phyloP scores from a whole-genome alignment of 2,888 invertebrate species.

The Caenorhabditis becei region DNA sequence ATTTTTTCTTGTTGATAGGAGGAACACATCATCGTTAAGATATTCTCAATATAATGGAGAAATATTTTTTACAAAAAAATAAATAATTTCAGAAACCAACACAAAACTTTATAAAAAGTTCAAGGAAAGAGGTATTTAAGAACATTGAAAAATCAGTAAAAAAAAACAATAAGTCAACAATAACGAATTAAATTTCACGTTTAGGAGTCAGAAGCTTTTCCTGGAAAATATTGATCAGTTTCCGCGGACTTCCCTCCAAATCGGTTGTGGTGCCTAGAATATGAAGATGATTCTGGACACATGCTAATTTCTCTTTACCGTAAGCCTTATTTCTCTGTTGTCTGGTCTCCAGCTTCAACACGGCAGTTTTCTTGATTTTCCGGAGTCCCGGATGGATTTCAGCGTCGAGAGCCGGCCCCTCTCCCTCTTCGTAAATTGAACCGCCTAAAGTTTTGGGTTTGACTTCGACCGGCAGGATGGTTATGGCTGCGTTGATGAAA shows the following conservation, averaged over 20 bases:
- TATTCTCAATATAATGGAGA: too few species aligned
- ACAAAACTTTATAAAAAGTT: too few species aligned
- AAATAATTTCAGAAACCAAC: too few species aligned
- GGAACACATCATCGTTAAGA: too few species aligned
- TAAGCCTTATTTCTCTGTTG: slow-evolving; percentile 53
- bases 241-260: slow-evolving; percentile 11
- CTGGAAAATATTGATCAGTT: slow-evolving; percentile 21
- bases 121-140: too few species aligned
- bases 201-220: background rate
- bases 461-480: slow-evolving; percentile 43
- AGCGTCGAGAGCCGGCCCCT: slow-evolving; percentile 23
- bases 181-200: background rate
- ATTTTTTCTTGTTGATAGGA: too few species aligned
- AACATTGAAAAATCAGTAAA: background rate
- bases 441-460: slow-evolving; percentile 49
- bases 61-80: too few species aligned
- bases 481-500: slow-evolving; percentile 36
- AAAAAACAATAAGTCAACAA: slow-evolving; percentile 8
- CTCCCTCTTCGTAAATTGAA: slow-evolving; percentile 57
- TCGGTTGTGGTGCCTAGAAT: slow-evolving; percentile 30
- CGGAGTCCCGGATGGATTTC: slow-evolving; percentile 39
- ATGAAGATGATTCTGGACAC: too few species aligned
- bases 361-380: slow-evolving; percentile 53
- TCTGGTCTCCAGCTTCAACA: slow-evolving; percentile 30
- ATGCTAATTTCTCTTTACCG: slow-evolving; percentile 8